Evolutionary conservation across 2,888 invertebrate genomes (phyloP), one percentile per base, ranked within the genome.

Genomic region (Metacarcinus magister): DNA sequence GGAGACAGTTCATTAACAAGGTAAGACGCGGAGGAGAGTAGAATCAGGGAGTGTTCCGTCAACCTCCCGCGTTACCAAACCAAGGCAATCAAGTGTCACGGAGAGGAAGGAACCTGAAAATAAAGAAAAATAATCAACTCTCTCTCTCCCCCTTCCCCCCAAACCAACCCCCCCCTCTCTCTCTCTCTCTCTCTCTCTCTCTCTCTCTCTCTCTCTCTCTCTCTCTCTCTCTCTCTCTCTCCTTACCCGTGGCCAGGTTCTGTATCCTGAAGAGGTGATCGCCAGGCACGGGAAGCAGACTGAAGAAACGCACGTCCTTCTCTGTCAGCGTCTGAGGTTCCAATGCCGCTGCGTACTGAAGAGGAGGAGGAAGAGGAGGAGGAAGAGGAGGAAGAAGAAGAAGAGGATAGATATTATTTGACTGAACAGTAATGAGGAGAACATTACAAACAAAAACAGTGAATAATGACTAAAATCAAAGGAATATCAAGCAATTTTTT

Each of bases 161-260:
- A 60, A 19, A 16, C 19, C 60, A 60, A 2, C 28, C 75, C 4
- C 10, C 28, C 75, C 4, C 28, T 75, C 75, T 28, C 28, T 82
- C 82, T 82, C 82, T 82, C 93, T 43, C 32, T 39, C 93, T 93
- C 60, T 23, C 60, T 60, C 93, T 67, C 93, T 54, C 28, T 28
- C 93, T 93, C 43, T 54, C 54, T 92, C 46, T 32, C 91, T 91
- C 91, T 46, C 43, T n/a, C 91, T n/a, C 43, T 4, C 91, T 91
- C 43, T 13, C 89, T 43, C 32, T 43, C 89, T 39, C 32, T 89
- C 32, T 43, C 32, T 89, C 32, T 89, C 7, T 43, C 8, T 82
- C 82, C 32, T 16, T 39, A 91, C 91, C 43, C n/a, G 46, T 46
- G 91, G 43, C 43, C 7, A 46, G n/a, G 44, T 91, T 91, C 43